These are phyloP conservation scores for Mongoloraphidia duomilia DNA, from an alignment of 2,888 invertebrate genomes.

Conservation along the genomic window DNA sequence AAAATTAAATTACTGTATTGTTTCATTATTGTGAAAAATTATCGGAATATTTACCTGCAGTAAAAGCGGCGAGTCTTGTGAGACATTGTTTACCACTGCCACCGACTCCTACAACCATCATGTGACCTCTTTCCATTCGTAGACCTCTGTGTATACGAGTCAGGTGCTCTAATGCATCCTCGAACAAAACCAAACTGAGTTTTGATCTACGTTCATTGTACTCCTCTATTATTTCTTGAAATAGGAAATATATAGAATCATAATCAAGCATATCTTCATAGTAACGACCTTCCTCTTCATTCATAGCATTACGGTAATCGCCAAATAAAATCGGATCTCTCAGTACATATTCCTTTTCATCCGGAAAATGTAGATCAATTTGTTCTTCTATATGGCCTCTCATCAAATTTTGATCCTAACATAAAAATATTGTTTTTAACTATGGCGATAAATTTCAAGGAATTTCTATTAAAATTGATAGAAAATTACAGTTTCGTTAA, in stretches of 20 bases:
- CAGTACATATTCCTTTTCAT: constrained; percentile 50
- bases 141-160: constrained; percentile 75
- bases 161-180: constrained; percentile 82
- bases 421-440: constrained; percentile 4
- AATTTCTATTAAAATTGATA: neutral
- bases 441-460: neutral
- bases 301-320: constrained; percentile 74
- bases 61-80: constrained; percentile 64
- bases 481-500: neutral
- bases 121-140: constrained; percentile 71
- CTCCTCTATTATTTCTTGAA: constrained; percentile 80
- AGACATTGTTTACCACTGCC: constrained; percentile 81
- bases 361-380: constrained; percentile 43
- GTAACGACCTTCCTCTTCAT: constrained; percentile 61
- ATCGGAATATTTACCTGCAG: constrained; percentile 42
- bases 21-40: neutral
- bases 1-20: neutral
- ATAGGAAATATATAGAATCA: constrained; percentile 73
- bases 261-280: constrained; percentile 87
- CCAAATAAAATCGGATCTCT: constrained; percentile 78
- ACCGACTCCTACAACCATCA: constrained; percentile 75
- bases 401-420: constrained; percentile 51
- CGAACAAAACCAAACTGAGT: constrained; percentile 73
- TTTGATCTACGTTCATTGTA: constrained; percentile 63
- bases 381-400: constrained; percentile 41